Evolutionary conservation across 2,797 vertebrate genomes (phyloP).

Genomic region (Urosaurus nigricauda): DNA sequence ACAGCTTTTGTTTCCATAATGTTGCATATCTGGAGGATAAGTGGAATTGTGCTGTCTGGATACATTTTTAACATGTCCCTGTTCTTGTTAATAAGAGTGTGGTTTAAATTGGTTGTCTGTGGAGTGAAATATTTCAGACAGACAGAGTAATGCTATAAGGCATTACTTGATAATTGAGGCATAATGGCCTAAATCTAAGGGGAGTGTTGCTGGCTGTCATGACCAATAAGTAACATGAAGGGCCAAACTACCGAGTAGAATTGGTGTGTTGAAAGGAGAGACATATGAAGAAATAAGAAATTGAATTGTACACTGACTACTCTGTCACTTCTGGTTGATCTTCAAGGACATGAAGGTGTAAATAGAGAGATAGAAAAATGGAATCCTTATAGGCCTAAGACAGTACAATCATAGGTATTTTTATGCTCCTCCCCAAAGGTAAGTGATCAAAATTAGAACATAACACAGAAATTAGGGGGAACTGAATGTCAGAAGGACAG

Average conservation of each 20-base stretch:
- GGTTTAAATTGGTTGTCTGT: constrained; percentile 65
- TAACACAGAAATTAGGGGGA: constrained; percentile 11
- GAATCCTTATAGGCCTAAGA: not conserved
- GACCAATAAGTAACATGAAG: constrained; percentile 19
- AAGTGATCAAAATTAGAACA: not conserved
- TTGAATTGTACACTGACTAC: constrained; percentile 7
- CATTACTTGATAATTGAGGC: constrained; percentile 53
- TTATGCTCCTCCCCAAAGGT: not conserved
- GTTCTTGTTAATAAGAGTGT: constrained; percentile 42
- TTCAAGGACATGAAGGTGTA: constrained; percentile 6
- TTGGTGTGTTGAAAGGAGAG: constrained; percentile 10
- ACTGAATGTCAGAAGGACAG: constrained; percentile 58
- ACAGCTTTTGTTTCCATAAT: constrained; percentile 38
- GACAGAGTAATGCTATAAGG: constrained; percentile 49
- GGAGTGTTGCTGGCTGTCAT: constrained; percentile 40
- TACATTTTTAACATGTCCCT: constrained; percentile 31
- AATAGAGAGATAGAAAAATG: not conserved
- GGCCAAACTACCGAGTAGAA: constrained; percentile 28
- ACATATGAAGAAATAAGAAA: constrained; percentile 13
- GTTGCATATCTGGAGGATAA: constrained; percentile 3
- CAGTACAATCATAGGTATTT: constrained; percentile 2
- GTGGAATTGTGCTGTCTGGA: constrained; percentile 30
- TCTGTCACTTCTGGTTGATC: not conserved
- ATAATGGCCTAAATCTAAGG: constrained; percentile 28
- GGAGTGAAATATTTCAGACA: constrained; percentile 48